Evolutionary conservation across 2,797 vertebrate species (phyloP).

Genomic region (Triplophysa bombifrons): DNA sequence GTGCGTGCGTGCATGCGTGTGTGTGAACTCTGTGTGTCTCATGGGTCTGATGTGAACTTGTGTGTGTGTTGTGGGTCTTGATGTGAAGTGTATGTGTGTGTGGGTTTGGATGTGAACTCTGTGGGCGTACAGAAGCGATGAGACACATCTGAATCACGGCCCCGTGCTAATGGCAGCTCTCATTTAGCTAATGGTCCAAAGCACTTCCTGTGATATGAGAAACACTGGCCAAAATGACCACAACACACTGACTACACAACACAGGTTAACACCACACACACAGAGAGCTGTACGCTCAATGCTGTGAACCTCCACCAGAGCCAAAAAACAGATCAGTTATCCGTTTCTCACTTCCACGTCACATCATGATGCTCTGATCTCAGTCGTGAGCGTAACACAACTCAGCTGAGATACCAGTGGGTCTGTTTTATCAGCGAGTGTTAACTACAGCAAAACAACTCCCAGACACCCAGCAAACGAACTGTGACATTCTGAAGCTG

Average conservation of each 20-base stretch:
- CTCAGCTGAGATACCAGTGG: too few relatives aligned
- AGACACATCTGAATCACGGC: slow-evolving; percentile 49
- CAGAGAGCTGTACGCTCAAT: neutral
- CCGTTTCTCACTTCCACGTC: too few relatives aligned
- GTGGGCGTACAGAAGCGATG: slow-evolving; percentile 66
- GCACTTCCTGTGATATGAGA: slow-evolving; percentile 72
- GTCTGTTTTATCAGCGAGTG: neutral
- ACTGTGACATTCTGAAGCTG: neutral
- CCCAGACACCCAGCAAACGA: neutral
- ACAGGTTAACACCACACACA: slow-evolving; percentile 22
- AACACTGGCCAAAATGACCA: slow-evolving; percentile 75
- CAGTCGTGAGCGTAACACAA: too few relatives aligned
- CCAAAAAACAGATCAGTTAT: too few relatives aligned
- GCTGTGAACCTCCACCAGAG: too few relatives aligned
- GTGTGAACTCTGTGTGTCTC: neutral
- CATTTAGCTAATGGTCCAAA: slow-evolving; percentile 80
- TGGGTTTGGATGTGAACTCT: slow-evolving; percentile 31
- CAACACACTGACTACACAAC: slow-evolving; percentile 64
- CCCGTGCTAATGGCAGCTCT: slow-evolving; percentile 71
- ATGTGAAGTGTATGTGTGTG: neutral
- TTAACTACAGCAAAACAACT: slow-evolving; percentile 1
- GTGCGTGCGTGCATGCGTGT: neutral
- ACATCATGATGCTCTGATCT: too few relatives aligned
- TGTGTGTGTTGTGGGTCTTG: neutral
- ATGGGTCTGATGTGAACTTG: neutral